Evolutionary conservation across 2,888 invertebrate species (phyloP), one percentile per base, ranked within the genome.

Genomic region (Drosophila picticornis): DNA sequence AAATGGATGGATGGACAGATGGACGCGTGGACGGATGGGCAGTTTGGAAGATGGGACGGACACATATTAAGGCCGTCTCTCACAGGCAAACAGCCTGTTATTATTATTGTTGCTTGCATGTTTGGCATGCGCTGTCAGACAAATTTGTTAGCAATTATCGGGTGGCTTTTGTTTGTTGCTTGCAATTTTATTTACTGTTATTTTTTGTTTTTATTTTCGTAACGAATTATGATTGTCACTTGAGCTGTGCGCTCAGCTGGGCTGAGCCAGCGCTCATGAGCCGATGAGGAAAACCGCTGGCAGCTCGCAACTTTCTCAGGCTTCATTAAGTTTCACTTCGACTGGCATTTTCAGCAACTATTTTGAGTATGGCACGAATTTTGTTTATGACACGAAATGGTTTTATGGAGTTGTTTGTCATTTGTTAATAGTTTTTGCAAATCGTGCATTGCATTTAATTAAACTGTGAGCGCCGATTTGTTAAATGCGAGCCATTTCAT

Each of bases 311-410:
- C 87, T 87, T 87, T 87, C 87, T 87, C 91, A 87, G 82, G 88
- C 90, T 87, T 90, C 88, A 90, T 87, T 87, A 87, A 87, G 91
- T 87, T 87, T 87, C 87, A 84, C 91, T 85, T 88, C 70, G 53
- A 57, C 59, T 72, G 70, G 70, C 80, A 80, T 75, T 83, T 77
- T 77, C 57, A 74, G 68, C 75, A 65, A 63, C 58, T 71, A 75
- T 72, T 84, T 81, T 71, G 73, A 66, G 78, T 78, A 68, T 78
- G 68, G 73, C 90, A 85, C 88, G 84, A 46, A 89, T 89, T 89
- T 88, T 86, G 89, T 90, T 90, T 90, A 84, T 90, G 90, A 87
- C 84, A 72, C 69, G 82, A 84, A 83, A 88, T 90, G 77, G 87
- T 80, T 90, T 82, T 83, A 80, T 84, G 81, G 72, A 80, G 75